Conservation (phyloP, 1,140 invertebrate species). For the Cyclargus thomasi region DNA sequence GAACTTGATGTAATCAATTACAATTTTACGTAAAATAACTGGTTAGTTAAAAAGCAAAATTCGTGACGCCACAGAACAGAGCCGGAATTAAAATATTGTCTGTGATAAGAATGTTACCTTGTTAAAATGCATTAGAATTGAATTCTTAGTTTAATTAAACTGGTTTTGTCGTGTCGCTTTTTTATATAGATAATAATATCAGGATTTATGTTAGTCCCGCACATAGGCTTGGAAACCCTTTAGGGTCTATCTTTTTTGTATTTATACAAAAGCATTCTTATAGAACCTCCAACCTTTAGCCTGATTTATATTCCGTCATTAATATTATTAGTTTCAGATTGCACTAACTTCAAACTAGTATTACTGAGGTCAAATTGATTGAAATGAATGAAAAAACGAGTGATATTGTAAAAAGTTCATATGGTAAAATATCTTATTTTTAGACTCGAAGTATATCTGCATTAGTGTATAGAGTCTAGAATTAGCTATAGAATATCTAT, state of each 20-base stretch:
- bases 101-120: constrained; percentile 53
- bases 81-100: constrained; percentile 30
- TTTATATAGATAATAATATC: not conserved
- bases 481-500: constrained; percentile 29
- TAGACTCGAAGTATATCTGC: constrained; percentile 62
- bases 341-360: constrained; percentile 29
- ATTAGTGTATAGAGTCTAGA: constrained; percentile 52
- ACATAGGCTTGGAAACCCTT: too few relatives aligned
- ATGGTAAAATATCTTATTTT: constrained; percentile 61
- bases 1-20: not conserved
- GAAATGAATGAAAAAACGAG: constrained; percentile 37
- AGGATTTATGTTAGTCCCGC: too few relatives aligned
- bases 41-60: too few relatives aligned
- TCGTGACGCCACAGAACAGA: not conserved
- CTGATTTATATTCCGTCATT: constrained; percentile 43
- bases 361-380: constrained; percentile 37
- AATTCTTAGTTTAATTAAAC: constrained; percentile 27
- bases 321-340: constrained; percentile 51
- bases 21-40: not conserved
- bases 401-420: constrained; percentile 49
- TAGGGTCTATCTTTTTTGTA: too few relatives aligned
- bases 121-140: constrained; percentile 42
- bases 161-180: not conserved
- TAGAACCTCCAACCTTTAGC: too few relatives aligned
- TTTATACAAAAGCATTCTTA: too few relatives aligned